Evolutionary conservation across 2,113 vertebrate genomes (phyloP).

Genomic region (Circaetus cinerascens): DNA sequence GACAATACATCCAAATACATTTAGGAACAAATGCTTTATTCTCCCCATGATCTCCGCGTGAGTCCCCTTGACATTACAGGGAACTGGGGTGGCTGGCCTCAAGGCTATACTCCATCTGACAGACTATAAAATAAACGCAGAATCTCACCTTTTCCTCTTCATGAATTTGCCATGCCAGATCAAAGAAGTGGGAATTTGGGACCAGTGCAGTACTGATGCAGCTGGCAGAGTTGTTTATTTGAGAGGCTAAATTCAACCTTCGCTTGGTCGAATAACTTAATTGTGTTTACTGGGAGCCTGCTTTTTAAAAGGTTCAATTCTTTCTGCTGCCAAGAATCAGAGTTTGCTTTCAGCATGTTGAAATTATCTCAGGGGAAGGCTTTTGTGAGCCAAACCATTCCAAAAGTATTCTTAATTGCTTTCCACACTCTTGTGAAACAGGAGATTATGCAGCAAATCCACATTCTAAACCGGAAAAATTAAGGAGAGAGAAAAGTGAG

Average conservation of each 20-base stretch:
- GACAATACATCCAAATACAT: background rate
- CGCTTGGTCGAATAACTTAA: slow-evolving; percentile 50
- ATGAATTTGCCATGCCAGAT: slow-evolving; percentile 30
- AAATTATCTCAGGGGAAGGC: slow-evolving; percentile 52
- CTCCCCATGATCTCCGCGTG: background rate
- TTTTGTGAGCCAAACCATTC: slow-evolving; percentile 33
- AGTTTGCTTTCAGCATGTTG: slow-evolving; percentile 41
- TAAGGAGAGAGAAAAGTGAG: background rate
- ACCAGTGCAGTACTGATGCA: slow-evolving; percentile 17
- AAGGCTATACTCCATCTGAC: background rate
- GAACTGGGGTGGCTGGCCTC: background rate
- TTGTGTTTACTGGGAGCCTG: slow-evolving; percentile 52
- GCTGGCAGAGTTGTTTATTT: slow-evolving; percentile 49
- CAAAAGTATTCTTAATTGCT: slow-evolving; percentile 56
- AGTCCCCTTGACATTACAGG: background rate
- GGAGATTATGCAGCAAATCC: slow-evolving; percentile 24
- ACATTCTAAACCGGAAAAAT: background rate
- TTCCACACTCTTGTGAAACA: slow-evolving; percentile 45
- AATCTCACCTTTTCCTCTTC: background rate
- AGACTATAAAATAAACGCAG: background rate
- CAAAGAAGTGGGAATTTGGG: slow-evolving; percentile 36
- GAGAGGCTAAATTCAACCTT: slow-evolving; percentile 57
- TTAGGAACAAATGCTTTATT: background rate
- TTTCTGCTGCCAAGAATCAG: slow-evolving; percentile 56
- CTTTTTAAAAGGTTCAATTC: slow-evolving; percentile 56